Evolutionary conservation across 2,888 invertebrate genomes (phyloP).

Genomic region (Lasioglossum leucozonium): DNA sequence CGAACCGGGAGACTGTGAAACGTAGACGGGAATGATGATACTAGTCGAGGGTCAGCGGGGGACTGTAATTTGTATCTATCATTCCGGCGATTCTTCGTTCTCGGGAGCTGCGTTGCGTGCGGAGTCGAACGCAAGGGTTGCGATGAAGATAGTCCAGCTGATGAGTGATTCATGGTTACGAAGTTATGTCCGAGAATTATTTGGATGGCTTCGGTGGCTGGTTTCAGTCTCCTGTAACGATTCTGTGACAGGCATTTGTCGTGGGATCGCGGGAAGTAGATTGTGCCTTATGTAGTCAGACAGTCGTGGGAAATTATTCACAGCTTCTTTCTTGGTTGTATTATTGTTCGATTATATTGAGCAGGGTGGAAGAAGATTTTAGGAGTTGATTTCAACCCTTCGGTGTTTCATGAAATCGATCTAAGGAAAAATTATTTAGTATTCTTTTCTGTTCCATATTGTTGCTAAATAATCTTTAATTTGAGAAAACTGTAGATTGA

Average conservation of each 20-base stretch:
- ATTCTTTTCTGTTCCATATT: no score
- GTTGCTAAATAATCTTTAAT: no score
- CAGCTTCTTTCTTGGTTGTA: no score
- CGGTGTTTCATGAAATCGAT: no score
- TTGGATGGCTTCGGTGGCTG: neutral
- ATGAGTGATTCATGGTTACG: neutral
- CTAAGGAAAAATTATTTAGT: no score
- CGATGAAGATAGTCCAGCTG: neutral
- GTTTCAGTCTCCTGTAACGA: neutral
- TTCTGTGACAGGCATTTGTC: neutral
- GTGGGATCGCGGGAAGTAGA: neutral
- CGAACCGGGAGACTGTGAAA: neutral
- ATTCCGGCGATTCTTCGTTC: neutral
- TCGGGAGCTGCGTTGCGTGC: neutral
- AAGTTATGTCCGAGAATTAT: neutral
- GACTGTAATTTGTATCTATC: neutral
- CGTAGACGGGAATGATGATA: constrained; percentile 2
- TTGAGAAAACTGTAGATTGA: no score
- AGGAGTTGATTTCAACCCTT: no score
- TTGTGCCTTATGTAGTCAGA: neutral
- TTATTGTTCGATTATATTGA: no score
- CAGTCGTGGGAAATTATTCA: neutral
- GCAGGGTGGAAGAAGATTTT: no score
- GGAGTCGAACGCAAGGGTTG: neutral
- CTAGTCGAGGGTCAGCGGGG: neutral